phyloP scores from a whole-genome alignment of 2,888 invertebrate genomes.

The Hyppa rectilinea region DNA sequence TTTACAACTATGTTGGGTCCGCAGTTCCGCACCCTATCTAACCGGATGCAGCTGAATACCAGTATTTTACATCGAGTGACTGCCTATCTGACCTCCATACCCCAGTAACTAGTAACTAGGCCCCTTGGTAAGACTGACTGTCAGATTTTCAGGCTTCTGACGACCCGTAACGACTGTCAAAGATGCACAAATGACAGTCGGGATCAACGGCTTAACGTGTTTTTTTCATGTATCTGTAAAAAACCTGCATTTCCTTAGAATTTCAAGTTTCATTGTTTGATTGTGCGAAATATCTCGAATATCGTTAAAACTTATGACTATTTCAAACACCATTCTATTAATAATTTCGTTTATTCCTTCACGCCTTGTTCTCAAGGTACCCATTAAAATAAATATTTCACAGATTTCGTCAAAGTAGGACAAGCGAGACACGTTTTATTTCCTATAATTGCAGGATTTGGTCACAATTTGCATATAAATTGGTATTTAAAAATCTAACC shows the following conservation, averaged over 20 bases:
- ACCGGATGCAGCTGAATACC: too few species aligned
- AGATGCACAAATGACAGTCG: too few species aligned
- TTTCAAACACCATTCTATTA: slow-evolving; percentile 13
- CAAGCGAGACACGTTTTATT: slow-evolving; percentile 47
- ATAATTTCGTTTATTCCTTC: slow-evolving; percentile 16
- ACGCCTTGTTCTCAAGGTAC: slow-evolving; percentile 43
- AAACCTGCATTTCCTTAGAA: neutral
- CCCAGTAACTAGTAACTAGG: too few species aligned
- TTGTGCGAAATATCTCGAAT: slow-evolving; percentile 13
- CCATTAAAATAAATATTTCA: slow-evolving; percentile 41
- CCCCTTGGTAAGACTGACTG: too few species aligned
- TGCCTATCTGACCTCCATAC: too few species aligned
- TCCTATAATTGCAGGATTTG: slow-evolving; percentile 53
- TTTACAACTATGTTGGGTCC: too few species aligned
- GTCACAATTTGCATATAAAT: slow-evolving; percentile 55
- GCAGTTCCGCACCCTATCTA: too few species aligned
- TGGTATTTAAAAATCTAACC: slow-evolving; percentile 50
- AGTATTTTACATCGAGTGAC: too few species aligned
- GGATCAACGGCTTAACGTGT: too few species aligned
- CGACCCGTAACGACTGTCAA: too few species aligned
- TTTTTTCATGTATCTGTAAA: neutral
- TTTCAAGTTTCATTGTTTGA: neutral
- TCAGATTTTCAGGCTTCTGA: too few species aligned
- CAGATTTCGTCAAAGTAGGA: slow-evolving; percentile 41
- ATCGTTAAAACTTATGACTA: slow-evolving; percentile 26